phyloP scores from a whole-genome alignment of 1,140 invertebrate species.

The Heterodera schachtii region DNA sequence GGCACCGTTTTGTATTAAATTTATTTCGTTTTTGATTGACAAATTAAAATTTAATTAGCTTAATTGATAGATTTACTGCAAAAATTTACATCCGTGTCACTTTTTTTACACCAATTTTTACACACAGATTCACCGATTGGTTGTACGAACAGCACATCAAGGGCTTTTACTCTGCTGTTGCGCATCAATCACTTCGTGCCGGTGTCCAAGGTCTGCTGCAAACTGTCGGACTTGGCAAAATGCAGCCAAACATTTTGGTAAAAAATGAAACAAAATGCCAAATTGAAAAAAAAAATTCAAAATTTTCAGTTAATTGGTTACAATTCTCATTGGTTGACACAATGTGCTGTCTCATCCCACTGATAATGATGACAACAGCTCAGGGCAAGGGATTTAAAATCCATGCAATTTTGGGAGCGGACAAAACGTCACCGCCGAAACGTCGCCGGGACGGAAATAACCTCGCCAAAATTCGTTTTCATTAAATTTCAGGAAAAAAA shows the following conservation, averaged over 20 bases:
- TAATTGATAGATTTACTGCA: too few species aligned
- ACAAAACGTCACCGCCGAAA: too few species aligned
- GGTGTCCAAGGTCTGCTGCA: constrained; percentile 71
- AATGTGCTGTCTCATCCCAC: constrained; percentile 39
- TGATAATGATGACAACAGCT: constrained; percentile 23
- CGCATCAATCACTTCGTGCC: constrained; percentile 43
- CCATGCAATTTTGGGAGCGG: too few species aligned
- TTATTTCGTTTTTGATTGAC: too few species aligned
- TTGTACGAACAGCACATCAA: constrained; percentile 79
- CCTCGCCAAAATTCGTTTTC: too few species aligned
- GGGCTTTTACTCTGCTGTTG: constrained; percentile 78
- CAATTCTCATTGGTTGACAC: constrained; percentile 60
- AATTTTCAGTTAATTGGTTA: constrained; percentile 23
- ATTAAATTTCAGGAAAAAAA: too few species aligned
- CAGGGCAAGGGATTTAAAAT: constrained; percentile 20
- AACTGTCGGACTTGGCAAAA: constrained; percentile 82
- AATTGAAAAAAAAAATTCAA: not conserved
- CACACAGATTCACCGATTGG: constrained; percentile 70
- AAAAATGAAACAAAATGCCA: constrained; percentile 70
- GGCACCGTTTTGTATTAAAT: too few species aligned
- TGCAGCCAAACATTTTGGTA: constrained; percentile 83
- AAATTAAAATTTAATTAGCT: too few species aligned
- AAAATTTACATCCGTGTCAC: too few species aligned
- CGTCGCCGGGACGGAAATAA: too few species aligned
- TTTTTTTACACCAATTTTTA: not conserved